These are phyloP conservation scores for Psittacula cyanocephala DNA, from an alignment of 2,113 vertebrate species.

Conservation along the genomic window DNA sequence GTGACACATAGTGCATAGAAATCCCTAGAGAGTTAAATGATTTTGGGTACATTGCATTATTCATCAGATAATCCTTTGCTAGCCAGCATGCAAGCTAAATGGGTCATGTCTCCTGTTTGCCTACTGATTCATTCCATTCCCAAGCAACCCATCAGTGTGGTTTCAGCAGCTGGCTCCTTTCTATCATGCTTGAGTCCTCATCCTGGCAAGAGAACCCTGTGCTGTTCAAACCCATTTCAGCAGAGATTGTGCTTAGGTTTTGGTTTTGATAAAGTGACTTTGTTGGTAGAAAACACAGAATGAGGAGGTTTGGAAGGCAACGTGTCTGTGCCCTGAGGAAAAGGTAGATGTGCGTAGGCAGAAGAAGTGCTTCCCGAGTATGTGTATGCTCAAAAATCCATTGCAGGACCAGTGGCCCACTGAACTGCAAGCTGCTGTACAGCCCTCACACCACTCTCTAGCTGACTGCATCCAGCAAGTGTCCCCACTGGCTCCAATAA, in stretches of 20 bases:
- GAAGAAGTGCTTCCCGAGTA: accelerated
- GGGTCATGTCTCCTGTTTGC: constrained; percentile 25
- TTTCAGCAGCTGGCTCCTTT: not conserved
- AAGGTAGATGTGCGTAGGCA: not conserved
- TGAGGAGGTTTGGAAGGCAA: not conserved
- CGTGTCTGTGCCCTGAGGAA: not conserved
- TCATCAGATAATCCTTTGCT: not conserved
- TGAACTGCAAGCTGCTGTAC: not conserved
- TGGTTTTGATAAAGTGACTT: not conserved
- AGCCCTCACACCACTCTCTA: not conserved
- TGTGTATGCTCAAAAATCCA: not conserved
- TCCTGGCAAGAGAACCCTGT: not conserved
- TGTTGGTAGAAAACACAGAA: not conserved
- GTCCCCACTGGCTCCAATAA: not conserved
- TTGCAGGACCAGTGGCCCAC: not conserved
- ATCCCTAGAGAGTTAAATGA: not conserved
- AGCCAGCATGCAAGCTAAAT: not conserved
- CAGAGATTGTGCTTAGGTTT: not conserved
- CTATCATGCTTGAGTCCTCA: not conserved
- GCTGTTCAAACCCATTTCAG: not conserved
- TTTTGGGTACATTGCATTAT: not conserved
- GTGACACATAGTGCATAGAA: not conserved
- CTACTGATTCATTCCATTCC: not conserved
- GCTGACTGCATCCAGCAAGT: not conserved
- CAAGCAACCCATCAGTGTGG: not conserved